Base-by-base conservation (phyloP, 2,113 vertebrate species). In the Lepisosteus osseus region DNA sequence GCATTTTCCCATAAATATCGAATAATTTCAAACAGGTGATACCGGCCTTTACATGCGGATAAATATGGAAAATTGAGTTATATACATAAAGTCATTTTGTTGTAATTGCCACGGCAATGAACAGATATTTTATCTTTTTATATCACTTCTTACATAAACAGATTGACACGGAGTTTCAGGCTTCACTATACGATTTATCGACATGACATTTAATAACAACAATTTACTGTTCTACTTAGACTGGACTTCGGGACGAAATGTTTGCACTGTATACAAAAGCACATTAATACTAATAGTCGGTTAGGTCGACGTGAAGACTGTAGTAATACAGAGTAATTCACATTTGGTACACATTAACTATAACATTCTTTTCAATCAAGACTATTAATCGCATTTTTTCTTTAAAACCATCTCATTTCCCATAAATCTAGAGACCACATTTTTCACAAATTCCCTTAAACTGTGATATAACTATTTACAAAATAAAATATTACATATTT, bases 271-370 rank as follows among this genome's bases (percentile, higher is more conserved):
- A 96, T 98, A 98, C 95, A 97, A 95, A 98, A 97, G 94, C 95
- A 99, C 97, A 98, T 95, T 96, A 95, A 98, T 97, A 98, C 93
- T 97, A 97, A 95, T 95, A 96, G 89, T 97, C 92, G 94, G 94
- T 97, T 96, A 97, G 93, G 90, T 95, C 90, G 95, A 98, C 95
- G 95, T 95, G 94, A 93, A 95, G 95, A 99, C 97, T 95, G 96
- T 92, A 95, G 94, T 96, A 94, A 96, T 98, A 99, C 97, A 95
- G 95, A 96, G 94, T 95, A 96, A 95, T 98, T 98, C 97, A 99
- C 97, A 98, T 99, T 98, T 98, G 95, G 95, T 97, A 97, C 96
- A 98, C 97, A 93, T 93, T 93, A 94, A 97, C 97, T 98, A 97
- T 93, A 94, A 97, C 97, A 98, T 97, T 96, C 95, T 97, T 93